Percentiles rank a stretch among this genome's conserved stretches.
These are phyloP conservation scores for Chaetodon auriga DNA, from an alignment of 2,113 vertebrate species.

Conservation along the genomic window DNA sequence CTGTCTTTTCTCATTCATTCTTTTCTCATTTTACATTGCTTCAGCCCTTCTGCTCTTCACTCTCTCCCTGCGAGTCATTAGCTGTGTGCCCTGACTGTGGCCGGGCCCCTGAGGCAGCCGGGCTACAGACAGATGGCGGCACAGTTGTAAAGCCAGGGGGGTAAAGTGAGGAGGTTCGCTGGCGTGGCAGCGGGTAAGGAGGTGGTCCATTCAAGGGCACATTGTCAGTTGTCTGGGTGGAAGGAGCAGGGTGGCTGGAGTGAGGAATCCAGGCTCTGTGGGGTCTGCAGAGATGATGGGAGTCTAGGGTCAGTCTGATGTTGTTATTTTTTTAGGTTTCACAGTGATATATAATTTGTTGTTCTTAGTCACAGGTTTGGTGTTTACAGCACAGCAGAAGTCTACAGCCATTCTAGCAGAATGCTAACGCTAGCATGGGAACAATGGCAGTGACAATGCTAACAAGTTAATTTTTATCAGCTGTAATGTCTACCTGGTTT, in stretches of 20 bases:
- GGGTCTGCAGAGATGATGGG: conserved; percentile 25
- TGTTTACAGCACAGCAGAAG: not conserved
- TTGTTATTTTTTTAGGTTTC: conserved; percentile 33
- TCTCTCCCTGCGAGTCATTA: conserved; percentile 54
- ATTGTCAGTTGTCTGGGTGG: conserved; percentile 36
- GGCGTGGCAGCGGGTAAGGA: conserved; percentile 52
- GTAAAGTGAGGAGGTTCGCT: conserved; percentile 71
- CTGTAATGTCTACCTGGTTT: not conserved
- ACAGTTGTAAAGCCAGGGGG: conserved; percentile 81
- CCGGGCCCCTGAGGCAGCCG: conserved; percentile 69
- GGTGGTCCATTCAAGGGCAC: conserved; percentile 73
- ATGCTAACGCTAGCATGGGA: not conserved
- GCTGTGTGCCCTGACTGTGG: conserved; percentile 59
- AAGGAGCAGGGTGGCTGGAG: conserved; percentile 33
- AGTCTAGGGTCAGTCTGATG: conserved; percentile 18
- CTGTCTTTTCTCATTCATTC: conserved; percentile 23
- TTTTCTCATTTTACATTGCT: conserved; percentile 16
- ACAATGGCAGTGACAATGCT: not conserved
- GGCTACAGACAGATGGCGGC: conserved; percentile 83
- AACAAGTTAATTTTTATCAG: too few relatives aligned
- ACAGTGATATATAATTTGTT: not conserved
- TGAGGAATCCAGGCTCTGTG: conserved; percentile 1
- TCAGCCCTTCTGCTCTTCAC: conserved; percentile 28
- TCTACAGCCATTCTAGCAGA: not conserved
- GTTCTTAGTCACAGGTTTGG: not conserved